Evolutionary conservation across 2,888 invertebrate species (phyloP).

Genomic region (Polymixis lichenea): DNA sequence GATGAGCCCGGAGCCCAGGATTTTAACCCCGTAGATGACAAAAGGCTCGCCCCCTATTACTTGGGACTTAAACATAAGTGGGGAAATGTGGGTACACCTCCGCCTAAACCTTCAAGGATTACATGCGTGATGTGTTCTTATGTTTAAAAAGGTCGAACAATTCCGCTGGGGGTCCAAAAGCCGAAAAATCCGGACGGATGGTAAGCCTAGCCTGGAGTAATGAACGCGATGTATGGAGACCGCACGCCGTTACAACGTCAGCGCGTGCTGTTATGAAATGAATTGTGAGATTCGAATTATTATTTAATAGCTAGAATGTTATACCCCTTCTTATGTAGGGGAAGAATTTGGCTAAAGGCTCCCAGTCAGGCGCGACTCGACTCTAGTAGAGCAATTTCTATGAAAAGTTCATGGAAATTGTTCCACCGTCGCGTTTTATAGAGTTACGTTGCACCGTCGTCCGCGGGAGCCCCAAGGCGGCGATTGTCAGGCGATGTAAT

Average conservation of each 20-base stretch:
- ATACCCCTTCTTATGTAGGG: not conserved
- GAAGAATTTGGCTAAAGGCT: not conserved
- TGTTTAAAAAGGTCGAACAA: not conserved
- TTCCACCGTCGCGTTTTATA: too few relatives aligned
- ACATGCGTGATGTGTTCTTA: not conserved
- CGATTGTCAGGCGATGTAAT: not conserved
- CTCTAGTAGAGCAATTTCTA: too few relatives aligned
- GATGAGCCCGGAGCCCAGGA: not conserved
- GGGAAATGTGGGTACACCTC: not conserved
- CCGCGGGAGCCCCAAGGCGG: too few relatives aligned
- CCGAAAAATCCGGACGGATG: not conserved
- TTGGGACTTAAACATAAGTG: not conserved
- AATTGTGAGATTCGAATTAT: conserved; percentile 32
- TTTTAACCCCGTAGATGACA: not conserved
- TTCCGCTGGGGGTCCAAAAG: not conserved
- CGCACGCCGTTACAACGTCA: conserved; percentile 39
- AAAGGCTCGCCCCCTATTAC: not conserved
- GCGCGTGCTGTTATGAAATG: conserved; percentile 39
- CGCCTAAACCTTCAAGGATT: not conserved
- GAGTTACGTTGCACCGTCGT: too few relatives aligned
- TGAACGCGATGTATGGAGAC: conserved; percentile 48
- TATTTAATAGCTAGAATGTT: conserved; percentile 6
- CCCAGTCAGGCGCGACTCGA: too few relatives aligned
- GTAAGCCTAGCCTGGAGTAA: conserved; percentile 37
- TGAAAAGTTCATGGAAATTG: too few relatives aligned